Percentiles rank a stretch among this genome's conserved stretches.
Conservation (phyloP, 2,888 invertebrate genomes). For the Phrixothrix hirtus region DNA sequence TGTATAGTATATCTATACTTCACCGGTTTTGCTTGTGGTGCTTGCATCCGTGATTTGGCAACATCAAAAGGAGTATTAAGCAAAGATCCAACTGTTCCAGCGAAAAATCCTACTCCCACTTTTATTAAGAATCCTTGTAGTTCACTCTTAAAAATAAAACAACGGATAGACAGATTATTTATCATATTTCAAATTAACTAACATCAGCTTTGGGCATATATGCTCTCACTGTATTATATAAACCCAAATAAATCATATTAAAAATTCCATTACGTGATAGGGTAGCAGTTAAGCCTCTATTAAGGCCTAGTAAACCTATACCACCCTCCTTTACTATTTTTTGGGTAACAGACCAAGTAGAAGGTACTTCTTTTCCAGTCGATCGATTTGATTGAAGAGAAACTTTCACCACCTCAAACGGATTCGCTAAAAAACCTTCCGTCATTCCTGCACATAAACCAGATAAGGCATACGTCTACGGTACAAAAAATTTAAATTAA, state of each 20-base stretch:
- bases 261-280: conserved; percentile 87
- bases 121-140: conserved; percentile 72
- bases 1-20: conserved; percentile 79
- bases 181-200: conserved; percentile 34
- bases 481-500: too few relatives aligned
- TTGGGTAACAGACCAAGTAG: conserved; percentile 78
- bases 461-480: conserved; percentile 84
- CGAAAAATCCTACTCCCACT: conserved; percentile 81
- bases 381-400: conserved; percentile 76
- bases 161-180: too few relatives aligned
- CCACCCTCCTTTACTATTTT: conserved; percentile 78
- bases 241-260: conserved; percentile 93
- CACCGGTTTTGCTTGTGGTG: conserved; percentile 78
- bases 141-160: conserved; percentile 62
- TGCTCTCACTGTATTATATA: conserved; percentile 89
- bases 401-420: conserved; percentile 96
- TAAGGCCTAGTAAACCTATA: conserved; percentile 77
- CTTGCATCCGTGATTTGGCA: conserved; percentile 93
- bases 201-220: conserved; percentile 68
- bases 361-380: conserved; percentile 65
- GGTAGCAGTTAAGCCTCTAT: conserved; percentile 88
- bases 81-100: conserved; percentile 84
- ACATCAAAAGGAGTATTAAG: conserved; percentile 96
- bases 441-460: conserved; percentile 87
- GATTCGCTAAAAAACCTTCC: conserved; percentile 89